Conservation (phyloP, 2,888 invertebrate genomes). For the Drepanosiphum platanoidis region DNA sequence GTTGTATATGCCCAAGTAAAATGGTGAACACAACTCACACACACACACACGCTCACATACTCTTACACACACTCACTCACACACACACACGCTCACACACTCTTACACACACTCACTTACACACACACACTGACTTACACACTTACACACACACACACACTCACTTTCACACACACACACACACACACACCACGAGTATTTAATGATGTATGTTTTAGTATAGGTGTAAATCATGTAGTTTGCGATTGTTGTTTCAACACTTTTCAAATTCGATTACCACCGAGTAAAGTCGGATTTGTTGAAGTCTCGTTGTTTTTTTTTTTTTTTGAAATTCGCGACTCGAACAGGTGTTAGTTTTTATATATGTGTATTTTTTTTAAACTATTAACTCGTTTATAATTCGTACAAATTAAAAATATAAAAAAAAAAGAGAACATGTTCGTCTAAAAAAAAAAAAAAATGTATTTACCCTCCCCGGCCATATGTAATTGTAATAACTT, state of each 20-base stretch:
- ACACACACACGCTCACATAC: too few relatives aligned
- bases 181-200: neutral
- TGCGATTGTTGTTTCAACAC: neutral
- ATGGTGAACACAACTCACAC: neutral
- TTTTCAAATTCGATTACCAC: neutral
- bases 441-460: too few relatives aligned
- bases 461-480: neutral
- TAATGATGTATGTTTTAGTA: too few relatives aligned
- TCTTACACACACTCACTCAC: too few relatives aligned
- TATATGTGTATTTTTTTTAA: constrained; percentile 1
- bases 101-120: too few relatives aligned
- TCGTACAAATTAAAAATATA: constrained; percentile 3
- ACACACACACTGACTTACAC: too few relatives aligned
- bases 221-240: neutral
- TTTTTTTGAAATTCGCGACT: neutral
- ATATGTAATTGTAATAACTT: neutral
- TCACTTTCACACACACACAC: too few relatives aligned
- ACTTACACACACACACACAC: too few relatives aligned
- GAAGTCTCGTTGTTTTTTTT: neutral
- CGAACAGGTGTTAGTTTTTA: constrained; percentile 13
- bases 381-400: neutral
- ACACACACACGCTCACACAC: too few relatives aligned
- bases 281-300: neutral
- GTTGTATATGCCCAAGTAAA: neutral
- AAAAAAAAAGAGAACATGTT: neutral